Base-by-base conservation (phyloP, 2,888 invertebrate genomes). In the Mellilla xanthometata region DNA sequence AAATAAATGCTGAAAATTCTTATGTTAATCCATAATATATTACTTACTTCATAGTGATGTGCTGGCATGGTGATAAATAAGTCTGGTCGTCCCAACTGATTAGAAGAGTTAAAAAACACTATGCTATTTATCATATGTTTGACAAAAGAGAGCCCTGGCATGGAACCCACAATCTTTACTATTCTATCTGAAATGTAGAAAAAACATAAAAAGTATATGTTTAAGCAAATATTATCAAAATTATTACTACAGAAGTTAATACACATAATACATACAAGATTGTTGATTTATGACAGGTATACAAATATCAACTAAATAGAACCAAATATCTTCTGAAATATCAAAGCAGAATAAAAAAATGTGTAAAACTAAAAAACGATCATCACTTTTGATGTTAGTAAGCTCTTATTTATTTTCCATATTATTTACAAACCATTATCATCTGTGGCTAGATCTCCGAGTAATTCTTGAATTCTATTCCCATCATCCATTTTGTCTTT, bases 11-110 rank as follows among this genome's bases (percentile, higher is more conserved):
- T n/a, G n/a, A n/a, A n/a, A n/a, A n/a, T n/a, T n/a, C n/a, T n/a
- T n/a, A n/a, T n/a, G n/a, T n/a, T n/a, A n/a, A n/a, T n/a, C n/a
- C n/a, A n/a, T n/a, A n/a, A n/a, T n/a, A n/a, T 1, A 19, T 6
- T 27, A 26, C 72, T 83, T 76, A 94, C 94, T 60, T 91, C 77
- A 78, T 92, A 94, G 54, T 93, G 75, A 15, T 90, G 86, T 11
- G 92, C 92, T 15, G 91, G 89, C 72, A 94, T 73, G 0, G 92
- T 84, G 2, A 93, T 77, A 66, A 91, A 94, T 47, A 95, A 80
- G 60, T 93, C 91, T 13, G 92, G 84, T 53, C 93, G 89, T 24
- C 95, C 95, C 48, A 90, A 72, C 15, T 84, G 81, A 46, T 90
- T 81, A 2, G 92, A 72, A 39, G 88, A 83, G 41, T 83, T 90